A percentile compares a stretch with the other conserved stretches of the same genome.
phyloP scores from a whole-genome alignment of 2,888 invertebrate genomes.

The Megaustenia siamemsis region DNA sequence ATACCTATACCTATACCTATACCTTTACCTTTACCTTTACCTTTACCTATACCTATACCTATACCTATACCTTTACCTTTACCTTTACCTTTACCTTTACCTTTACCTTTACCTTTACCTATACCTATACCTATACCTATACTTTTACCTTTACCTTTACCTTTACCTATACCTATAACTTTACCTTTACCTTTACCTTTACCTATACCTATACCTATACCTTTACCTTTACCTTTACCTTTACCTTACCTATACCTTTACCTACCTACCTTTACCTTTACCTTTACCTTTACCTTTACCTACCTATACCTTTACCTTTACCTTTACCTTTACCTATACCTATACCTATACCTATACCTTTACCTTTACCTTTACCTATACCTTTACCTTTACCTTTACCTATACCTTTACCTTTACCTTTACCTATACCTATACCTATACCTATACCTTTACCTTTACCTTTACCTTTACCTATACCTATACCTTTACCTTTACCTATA shows the following conservation, averaged over 20 bases:
- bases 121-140: neutral
- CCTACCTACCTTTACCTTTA: neutral
- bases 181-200: neutral
- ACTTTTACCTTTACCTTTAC: no score
- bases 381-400: neutral
- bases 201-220: neutral
- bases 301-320: neutral
- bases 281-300: neutral
- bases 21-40: neutral
- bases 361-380: neutral
- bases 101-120: neutral
- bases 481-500: neutral
- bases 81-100: neutral
- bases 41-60: neutral
- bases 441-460: conserved; percentile 22
- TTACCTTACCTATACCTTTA: no score
- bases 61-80: neutral
- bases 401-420: neutral
- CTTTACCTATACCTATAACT: no score
- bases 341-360: neutral
- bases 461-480: conserved; percentile 11
- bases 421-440: conserved; percentile 34
- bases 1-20: no score
- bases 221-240: conserved; percentile 25
- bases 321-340: neutral